phyloP scores from a whole-genome alignment of 2,888 invertebrate species.

The Dorcus hopei region DNA sequence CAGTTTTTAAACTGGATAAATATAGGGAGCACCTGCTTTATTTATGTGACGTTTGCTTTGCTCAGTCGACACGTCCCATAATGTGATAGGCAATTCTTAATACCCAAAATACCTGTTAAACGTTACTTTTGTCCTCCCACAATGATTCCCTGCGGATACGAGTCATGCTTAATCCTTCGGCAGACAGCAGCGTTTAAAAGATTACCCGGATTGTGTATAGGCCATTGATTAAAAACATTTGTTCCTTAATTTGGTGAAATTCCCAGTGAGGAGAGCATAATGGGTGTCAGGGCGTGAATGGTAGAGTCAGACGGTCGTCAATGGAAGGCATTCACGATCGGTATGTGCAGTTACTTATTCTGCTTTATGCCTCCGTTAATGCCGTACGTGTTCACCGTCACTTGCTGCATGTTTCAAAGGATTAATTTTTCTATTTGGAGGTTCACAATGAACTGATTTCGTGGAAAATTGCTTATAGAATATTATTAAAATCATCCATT shows the following conservation, averaged over 20 bases:
- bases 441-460: too few species aligned
- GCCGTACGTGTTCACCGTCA: slow-evolving; percentile 1
- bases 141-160: slow-evolving; percentile 37
- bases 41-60: slow-evolving; percentile 11
- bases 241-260: slow-evolving; percentile 45
- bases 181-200: slow-evolving; percentile 40
- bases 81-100: slow-evolving; percentile 31
- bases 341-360: slow-evolving; percentile 16
- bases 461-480: too few species aligned
- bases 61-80: slow-evolving; percentile 21
- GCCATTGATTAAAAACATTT: slow-evolving; percentile 47
- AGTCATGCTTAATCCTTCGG: slow-evolving; percentile 39
- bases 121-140: slow-evolving; percentile 38
- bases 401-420: neutral
- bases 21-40: slow-evolving; percentile 25
- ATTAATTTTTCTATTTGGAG: too few species aligned
- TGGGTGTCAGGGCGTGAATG: slow-evolving; percentile 36
- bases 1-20: slow-evolving; percentile 36
- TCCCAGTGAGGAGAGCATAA: slow-evolving; percentile 33
- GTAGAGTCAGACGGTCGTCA: slow-evolving; percentile 34
- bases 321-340: slow-evolving; percentile 21
- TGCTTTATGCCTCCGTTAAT: too few species aligned
- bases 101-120: slow-evolving; percentile 44
- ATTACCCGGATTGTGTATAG: slow-evolving; percentile 41
- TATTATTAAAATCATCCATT: too few species aligned